Conservation (phyloP, 2,113 vertebrate genomes). For the Aspiorhynchus laticeps region DNA sequence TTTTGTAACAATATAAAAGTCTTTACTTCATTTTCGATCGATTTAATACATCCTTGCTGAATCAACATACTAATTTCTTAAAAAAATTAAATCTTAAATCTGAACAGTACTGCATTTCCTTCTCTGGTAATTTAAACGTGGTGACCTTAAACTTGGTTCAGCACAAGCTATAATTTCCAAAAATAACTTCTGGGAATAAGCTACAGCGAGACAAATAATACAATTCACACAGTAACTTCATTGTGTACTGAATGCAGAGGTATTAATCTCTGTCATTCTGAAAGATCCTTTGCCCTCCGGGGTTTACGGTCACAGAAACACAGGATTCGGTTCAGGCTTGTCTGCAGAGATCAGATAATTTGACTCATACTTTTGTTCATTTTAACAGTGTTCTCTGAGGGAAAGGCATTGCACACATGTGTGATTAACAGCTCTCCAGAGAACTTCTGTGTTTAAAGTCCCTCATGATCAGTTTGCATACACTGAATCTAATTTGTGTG, state of each 20-base stretch:
- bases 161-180: neutral
- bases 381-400: neutral
- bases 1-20: neutral
- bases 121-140: neutral
- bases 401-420: neutral
- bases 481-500: neutral
- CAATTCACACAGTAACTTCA: neutral
- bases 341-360: neutral
- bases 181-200: neutral
- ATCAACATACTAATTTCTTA: neutral
- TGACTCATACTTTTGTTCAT: neutral
- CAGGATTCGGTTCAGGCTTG: slow-evolving; percentile 6
- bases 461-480: neutral
- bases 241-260: slow-evolving; percentile 3
- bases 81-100: neutral
- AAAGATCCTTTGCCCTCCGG: neutral
- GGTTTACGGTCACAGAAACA: neutral
- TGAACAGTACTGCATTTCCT: neutral
- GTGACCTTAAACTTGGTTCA: slow-evolving; percentile 11
- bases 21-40: neutral
- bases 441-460: neutral
- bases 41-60: neutral
- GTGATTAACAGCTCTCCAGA: neutral
- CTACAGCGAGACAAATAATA: slow-evolving; percentile 12
- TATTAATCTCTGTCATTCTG: slow-evolving; percentile 7